These are phyloP conservation scores for Stigmatopora argus DNA, from an alignment of 2,113 vertebrate genomes.

Conservation along the genomic window DNA sequence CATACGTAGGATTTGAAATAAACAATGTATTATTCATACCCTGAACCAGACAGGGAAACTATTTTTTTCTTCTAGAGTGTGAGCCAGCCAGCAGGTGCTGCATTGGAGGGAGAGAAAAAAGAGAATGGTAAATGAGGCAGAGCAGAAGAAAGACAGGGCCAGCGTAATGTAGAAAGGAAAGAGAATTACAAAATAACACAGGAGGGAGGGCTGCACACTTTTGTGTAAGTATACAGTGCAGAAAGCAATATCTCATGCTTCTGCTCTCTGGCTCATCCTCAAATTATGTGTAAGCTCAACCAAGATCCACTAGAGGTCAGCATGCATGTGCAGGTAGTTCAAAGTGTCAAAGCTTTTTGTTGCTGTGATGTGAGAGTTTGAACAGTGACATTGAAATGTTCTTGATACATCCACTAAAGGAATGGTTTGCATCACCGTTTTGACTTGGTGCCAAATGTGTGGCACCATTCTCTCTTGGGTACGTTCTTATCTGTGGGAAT, in stretches of 20 bases:
- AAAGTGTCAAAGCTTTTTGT: neutral
- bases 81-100: slow-evolving; percentile 20
- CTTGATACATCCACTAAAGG: slow-evolving; percentile 21
- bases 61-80: slow-evolving; percentile 22
- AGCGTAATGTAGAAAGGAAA: slow-evolving; percentile 27
- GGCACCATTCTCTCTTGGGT: slow-evolving; percentile 19
- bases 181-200: slow-evolving; percentile 42
- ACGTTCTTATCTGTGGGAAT: slow-evolving; percentile 3
- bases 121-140: slow-evolving; percentile 42
- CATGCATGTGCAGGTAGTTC: slow-evolving; percentile 25
- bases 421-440: slow-evolving; percentile 20
- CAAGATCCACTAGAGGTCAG: slow-evolving; percentile 61
- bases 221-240: neutral
- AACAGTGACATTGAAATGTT: slow-evolving; percentile 36
- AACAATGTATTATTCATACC: slow-evolving; percentile 45
- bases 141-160: slow-evolving; percentile 22
- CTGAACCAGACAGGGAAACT: slow-evolving; percentile 21
- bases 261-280: neutral
- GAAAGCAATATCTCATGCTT: neutral
- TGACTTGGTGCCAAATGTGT: slow-evolving; percentile 20
- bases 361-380: neutral
- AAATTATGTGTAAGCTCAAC: slow-evolving; percentile 37
- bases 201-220: slow-evolving; percentile 5
- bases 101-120: slow-evolving; percentile 49
- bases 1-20: slow-evolving; percentile 13